These are phyloP conservation scores for Chiloscyllium plagiosum DNA, from an alignment of 2,113 vertebrate species.

Conservation along the genomic window DNA sequence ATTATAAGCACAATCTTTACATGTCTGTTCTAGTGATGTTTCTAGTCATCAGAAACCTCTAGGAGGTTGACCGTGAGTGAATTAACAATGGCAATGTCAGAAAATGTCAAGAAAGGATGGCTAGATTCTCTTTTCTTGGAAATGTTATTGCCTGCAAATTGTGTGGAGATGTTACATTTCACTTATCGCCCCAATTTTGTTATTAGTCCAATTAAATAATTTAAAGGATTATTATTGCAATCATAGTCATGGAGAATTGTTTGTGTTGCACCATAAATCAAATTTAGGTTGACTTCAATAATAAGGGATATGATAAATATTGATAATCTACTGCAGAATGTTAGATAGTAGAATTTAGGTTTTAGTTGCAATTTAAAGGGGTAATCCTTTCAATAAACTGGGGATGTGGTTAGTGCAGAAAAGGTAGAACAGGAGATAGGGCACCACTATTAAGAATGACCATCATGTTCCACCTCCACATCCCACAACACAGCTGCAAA, in stretches of 20 bases:
- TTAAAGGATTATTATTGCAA: background rate
- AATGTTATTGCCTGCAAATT: background rate
- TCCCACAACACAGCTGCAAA: too few relatives aligned
- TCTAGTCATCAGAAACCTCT: background rate
- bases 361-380: background rate
- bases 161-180: background rate
- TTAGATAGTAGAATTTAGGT: background rate
- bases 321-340: background rate
- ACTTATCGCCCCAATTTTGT: background rate
- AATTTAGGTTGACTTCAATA: background rate
- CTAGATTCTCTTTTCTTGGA: too few relatives aligned
- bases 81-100: background rate
- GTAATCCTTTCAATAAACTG: too few relatives aligned
- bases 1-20: background rate
- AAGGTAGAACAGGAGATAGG: too few relatives aligned
- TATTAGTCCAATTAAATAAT: background rate
- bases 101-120: background rate
- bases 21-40: background rate
- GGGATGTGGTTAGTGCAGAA: too few relatives aligned
- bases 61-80: background rate
- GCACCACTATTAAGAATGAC: too few relatives aligned
- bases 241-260: background rate
- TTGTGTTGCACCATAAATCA: background rate
- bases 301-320: background rate
- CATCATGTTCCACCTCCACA: too few relatives aligned